Base-by-base conservation (phyloP, 2,888 invertebrate genomes). In the Xanthorhoe designata region DNA sequence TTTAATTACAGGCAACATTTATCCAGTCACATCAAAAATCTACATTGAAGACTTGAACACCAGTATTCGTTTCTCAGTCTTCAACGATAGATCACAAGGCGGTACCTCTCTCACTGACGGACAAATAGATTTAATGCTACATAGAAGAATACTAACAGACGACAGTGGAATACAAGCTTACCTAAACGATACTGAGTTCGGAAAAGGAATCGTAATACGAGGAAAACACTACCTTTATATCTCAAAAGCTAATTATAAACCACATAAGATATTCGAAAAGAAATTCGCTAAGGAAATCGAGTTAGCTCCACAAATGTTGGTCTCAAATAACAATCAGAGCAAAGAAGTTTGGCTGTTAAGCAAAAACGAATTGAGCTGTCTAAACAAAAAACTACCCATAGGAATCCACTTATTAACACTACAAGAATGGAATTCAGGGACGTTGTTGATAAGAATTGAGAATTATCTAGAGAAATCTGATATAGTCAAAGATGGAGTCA, bases 11-110 rank as follows among this genome's bases (percentile, higher is more conserved):
- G 97, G 88, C 24, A 99, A 99, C 86, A 98, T 98, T 83, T 99
- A 98, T 83, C 99, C 99, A 0, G 94, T 99, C 0, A 98, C 97
- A 19, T 95, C 97, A 0, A 95, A 96, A 81, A 97, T 99, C 45
- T 94, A 95, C 49, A 89, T 98, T 2, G 94, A 95, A 76, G 96
- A 97, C 74, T 52, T 73, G 0, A 49, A 65, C 0, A 81, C 75
- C 13, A 90, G 92, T 38, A 64, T 94, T 0, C 90, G 95, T 35
- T 77, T 97, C 0, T 94, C 95, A 0, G 88, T 96, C 0, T 87
- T 98, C 18, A 96, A 94, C 5, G 98, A 98, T 84, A 91, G 98
- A 66, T 94, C 97, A 0, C 96, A 98, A 88, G 98, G 97, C 0
- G 98, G 97, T 0, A 93, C 95, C 0, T 97, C 97, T 51, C 80